These are phyloP conservation scores for Kryptolebias ocellatus DNA, from an alignment of 2,797 vertebrate species.

Conservation along the genomic window DNA sequence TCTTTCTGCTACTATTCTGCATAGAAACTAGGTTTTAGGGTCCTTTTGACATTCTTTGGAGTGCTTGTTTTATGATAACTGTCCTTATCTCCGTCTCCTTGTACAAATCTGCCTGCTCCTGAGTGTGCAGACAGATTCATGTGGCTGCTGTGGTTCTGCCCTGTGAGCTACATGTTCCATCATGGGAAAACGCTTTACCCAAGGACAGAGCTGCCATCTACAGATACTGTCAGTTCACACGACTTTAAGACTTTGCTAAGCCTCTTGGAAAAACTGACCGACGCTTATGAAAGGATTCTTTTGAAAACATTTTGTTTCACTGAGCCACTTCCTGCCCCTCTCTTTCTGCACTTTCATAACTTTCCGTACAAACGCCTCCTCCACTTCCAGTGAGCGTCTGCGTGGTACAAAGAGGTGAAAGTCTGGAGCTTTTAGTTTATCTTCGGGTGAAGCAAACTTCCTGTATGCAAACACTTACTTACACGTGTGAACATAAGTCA, in stretches of 20 bases:
- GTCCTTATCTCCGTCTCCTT: constrained; percentile 41
- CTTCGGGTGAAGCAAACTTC: constrained; percentile 76
- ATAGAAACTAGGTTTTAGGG: no score
- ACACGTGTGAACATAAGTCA: constrained; percentile 44
- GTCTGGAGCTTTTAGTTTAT: constrained; percentile 76
- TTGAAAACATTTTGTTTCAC: constrained; percentile 64
- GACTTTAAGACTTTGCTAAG: constrained; percentile 50
- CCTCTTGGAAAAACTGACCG: constrained; percentile 32
- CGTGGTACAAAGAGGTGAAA: constrained; percentile 67
- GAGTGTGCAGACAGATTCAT: constrained; percentile 40
- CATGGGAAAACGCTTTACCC: constrained; percentile 68
- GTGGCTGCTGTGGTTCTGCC: constrained; percentile 46
- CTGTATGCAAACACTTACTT: constrained; percentile 67
- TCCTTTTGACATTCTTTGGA: background rate
- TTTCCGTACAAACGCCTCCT: constrained; percentile 60
- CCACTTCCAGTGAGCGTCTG: constrained; percentile 55
- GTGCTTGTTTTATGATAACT: constrained; percentile 12
- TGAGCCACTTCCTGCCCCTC: constrained; percentile 66
- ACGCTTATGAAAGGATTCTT: constrained; percentile 49
- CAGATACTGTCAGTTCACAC: constrained; percentile 51
- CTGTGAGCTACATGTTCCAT: constrained; percentile 56
- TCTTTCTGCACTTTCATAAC: constrained; percentile 65
- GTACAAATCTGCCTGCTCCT: constrained; percentile 21
- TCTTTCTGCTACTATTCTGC: no score
- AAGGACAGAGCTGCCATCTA: constrained; percentile 48